Evolutionary conservation across 2,888 invertebrate genomes (phyloP), one percentile per base, ranked within the genome.

Genomic region (Muscina levida): DNA sequence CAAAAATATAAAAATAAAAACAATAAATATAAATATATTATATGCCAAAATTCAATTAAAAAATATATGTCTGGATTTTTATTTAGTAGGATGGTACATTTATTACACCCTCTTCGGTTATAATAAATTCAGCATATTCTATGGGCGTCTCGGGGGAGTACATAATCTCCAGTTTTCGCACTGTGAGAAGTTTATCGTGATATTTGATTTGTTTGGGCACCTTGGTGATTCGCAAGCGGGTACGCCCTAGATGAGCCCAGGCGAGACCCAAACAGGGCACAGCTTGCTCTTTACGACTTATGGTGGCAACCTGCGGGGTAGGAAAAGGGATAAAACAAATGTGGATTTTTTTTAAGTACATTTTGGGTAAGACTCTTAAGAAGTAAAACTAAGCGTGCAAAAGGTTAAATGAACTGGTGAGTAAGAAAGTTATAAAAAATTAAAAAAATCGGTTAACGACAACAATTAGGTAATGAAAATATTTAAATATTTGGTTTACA

Each of bases 211-310:
- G 87, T 68, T 88, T 90, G 22, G 88, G 87, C 53, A 86, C 85
- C 82, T 90, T 90, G 3, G 86, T 86, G 71, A 94, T 87, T 85
- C 91, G 88, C 76, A 94, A 90, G 37, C 94, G 90, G 6, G 92
- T 92, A 0, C 93, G 93, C 1, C 94, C 91, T 62, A 93, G 89
- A 87, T 94, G 94, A 5, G 93, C 91, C 95, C 95, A 95, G 4
- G 93, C 91, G 44, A 94, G 85, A 0, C 95, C 95, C 76, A 95
- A 89, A 59, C 93, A 92, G 1, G 94, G 93, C 22, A 92, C 90
- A 19, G 88, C 86, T 66, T 86, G 84, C 46, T 88, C 87, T 48
- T 86, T 86, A 56, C 82, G 82, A 73, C 87, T 77, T 72, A 90
- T 87, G 59, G 90, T 89, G 42, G 90, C 86, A 13, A 91, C 89